Evolutionary conservation across 2,888 invertebrate genomes (phyloP).

Genomic region (Phragmatobia fuliginosa): DNA sequence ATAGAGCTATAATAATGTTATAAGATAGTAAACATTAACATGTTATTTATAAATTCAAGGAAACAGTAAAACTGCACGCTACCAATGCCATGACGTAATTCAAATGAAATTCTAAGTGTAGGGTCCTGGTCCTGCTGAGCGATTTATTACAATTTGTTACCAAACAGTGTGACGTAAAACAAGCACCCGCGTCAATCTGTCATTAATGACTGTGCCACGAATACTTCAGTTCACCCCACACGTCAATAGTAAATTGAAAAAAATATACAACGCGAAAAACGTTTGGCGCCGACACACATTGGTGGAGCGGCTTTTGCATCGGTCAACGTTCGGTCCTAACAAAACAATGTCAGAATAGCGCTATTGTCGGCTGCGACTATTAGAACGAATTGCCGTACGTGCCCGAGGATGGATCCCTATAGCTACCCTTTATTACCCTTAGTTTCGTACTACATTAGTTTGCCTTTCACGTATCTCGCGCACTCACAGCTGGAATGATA

Average conservation of each 20-base stretch:
- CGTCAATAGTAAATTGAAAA: slow-evolving; percentile 54
- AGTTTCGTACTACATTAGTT: slow-evolving; percentile 76
- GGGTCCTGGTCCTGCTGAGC: slow-evolving; percentile 73
- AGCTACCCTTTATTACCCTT: slow-evolving; percentile 74
- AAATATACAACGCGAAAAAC: slow-evolving; percentile 51
- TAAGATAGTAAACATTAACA: not conserved
- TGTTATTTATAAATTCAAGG: slow-evolving; percentile 7
- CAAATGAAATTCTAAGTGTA: slow-evolving; percentile 77
- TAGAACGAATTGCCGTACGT: slow-evolving; percentile 82
- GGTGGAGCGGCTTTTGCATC: slow-evolving; percentile 70
- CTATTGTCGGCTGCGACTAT: slow-evolving; percentile 78
- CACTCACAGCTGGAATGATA: slow-evolving; percentile 64
- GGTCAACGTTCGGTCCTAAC: slow-evolving; percentile 73
- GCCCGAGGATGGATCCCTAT: slow-evolving; percentile 68
- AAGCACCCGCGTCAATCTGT: slow-evolving; percentile 74
- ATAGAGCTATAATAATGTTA: too few species aligned
- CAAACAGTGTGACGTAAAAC: slow-evolving; percentile 80
- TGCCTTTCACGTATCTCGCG: slow-evolving; percentile 70
- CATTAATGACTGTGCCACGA: slow-evolving; percentile 78
- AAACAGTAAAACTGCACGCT: slow-evolving; percentile 12
- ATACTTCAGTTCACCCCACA: slow-evolving; percentile 81
- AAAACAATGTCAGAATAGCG: slow-evolving; percentile 76
- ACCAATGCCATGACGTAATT: slow-evolving; percentile 68
- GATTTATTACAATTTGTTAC: slow-evolving; percentile 81
- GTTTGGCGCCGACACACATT: slow-evolving; percentile 68